phyloP scores from a whole-genome alignment of 2,888 invertebrate species.

The Chrysolina oricalcia region DNA sequence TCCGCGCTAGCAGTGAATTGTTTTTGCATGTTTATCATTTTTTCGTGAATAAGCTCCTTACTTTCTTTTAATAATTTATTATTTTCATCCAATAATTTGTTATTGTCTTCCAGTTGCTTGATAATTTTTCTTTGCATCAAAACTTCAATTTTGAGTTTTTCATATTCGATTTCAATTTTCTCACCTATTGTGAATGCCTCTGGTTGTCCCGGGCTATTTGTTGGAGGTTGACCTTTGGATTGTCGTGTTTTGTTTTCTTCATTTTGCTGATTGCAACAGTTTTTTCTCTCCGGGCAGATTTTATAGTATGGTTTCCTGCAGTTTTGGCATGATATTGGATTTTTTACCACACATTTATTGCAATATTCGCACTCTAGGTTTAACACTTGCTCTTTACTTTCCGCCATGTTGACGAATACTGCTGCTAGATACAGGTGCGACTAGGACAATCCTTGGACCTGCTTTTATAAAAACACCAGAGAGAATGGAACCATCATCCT shows the following conservation, averaged over 20 bases:
- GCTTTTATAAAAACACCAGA: too few relatives aligned
- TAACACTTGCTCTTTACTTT: too few relatives aligned
- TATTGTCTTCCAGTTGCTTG: neutral
- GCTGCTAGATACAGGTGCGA: too few relatives aligned
- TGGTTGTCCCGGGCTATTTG: neutral
- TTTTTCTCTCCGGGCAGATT: too few relatives aligned
- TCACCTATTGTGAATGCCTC: neutral
- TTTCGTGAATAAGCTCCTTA: neutral
- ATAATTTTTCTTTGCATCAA: neutral
- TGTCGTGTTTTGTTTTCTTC: too few relatives aligned
- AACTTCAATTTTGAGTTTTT: neutral
- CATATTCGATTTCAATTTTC: neutral
- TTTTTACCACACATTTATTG: too few relatives aligned
- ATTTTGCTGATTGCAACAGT: too few relatives aligned
- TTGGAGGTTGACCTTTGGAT: too few relatives aligned
- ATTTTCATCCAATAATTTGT: neutral
- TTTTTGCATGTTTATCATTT: conserved; percentile 1
- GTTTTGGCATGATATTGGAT: neutral
- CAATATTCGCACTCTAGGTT: too few relatives aligned
- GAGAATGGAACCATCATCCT: too few relatives aligned
- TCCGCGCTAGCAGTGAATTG: neutral
- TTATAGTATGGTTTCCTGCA: neutral
- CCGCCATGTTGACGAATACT: too few relatives aligned
- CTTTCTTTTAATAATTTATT: conserved; percentile 1
- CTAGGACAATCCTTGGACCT: too few relatives aligned